A percentile compares a stretch with the other conserved stretches of the same genome.
These are phyloP conservation scores for Aphaenogaster floridana DNA, from an alignment of 1,140 invertebrate genomes.

Conservation along the genomic window DNA sequence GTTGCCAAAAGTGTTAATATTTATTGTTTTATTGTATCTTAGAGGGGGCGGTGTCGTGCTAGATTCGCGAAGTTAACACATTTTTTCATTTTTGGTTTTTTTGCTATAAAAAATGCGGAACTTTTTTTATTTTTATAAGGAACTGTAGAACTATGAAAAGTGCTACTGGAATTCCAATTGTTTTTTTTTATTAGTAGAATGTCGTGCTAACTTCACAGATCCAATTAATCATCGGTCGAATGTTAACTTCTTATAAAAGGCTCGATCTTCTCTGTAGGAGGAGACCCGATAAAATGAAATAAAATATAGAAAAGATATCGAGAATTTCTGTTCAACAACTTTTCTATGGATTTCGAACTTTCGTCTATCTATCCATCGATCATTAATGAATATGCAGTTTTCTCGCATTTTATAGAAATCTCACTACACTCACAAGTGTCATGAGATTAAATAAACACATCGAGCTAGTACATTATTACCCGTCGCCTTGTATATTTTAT, in stretches of 20 bases:
- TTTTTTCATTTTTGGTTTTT: too few species aligned
- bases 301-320: background rate
- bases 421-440: background rate
- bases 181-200: too few species aligned
- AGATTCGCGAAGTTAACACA: too few species aligned
- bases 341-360: background rate
- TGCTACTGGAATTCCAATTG: too few species aligned
- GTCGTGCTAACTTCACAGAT: too few species aligned
- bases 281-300: background rate
- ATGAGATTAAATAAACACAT: conserved; percentile 12
- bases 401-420: background rate
- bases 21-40: too few species aligned
- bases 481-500: conserved; percentile 13
- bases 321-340: background rate
- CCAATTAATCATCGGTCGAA: too few species aligned
- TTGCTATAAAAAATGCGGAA: too few species aligned
- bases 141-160: too few species aligned
- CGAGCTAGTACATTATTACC: background rate
- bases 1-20: too few species aligned
- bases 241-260: background rate
- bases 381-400: background rate
- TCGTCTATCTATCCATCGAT: background rate
- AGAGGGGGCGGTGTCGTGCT: too few species aligned
- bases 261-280: background rate
- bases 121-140: too few species aligned